These are phyloP conservation scores for Magallana gigas DNA, from an alignment of 1,140 invertebrate genomes.

Conservation along the genomic window DNA sequence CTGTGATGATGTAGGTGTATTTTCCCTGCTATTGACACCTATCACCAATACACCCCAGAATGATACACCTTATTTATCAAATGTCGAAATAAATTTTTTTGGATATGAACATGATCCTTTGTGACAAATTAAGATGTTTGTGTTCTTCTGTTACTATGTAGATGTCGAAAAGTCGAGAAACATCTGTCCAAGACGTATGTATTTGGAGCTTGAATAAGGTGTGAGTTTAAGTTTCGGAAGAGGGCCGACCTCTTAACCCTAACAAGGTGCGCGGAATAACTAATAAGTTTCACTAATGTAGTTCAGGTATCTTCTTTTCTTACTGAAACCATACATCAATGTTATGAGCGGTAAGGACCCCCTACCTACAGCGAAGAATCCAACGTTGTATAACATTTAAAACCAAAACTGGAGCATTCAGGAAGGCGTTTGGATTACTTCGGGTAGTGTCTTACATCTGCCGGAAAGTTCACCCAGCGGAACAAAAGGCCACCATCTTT, in stretches of 20 bases:
- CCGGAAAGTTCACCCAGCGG: not conserved
- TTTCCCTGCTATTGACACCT: not conserved
- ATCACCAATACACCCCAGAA: not conserved
- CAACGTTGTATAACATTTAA: constrained; percentile 11
- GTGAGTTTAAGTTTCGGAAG: not conserved
- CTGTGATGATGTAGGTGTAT: not conserved
- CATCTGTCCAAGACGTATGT: not conserved
- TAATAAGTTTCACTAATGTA: not conserved
- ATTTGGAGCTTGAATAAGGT: not conserved
- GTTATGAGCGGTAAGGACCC: not conserved
- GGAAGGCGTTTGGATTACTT: not conserved
- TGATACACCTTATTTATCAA: not conserved
- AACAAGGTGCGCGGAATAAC: constrained; percentile 1
- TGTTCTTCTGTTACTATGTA: too few species aligned
- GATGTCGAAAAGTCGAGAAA: not conserved
- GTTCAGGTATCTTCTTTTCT: constrained; percentile 19
- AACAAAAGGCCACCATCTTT: not conserved
- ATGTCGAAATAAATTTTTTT: too few species aligned
- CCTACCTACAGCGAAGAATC: constrained; percentile 23
- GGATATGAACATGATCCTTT: too few species aligned
- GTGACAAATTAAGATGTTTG: too few species aligned
- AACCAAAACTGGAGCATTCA: not conserved
- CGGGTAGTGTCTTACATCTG: not conserved
- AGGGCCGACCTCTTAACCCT: not conserved
- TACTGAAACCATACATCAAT: not conserved